These are phyloP conservation scores for Philopotamus ludificatus DNA, from an alignment of 1,140 invertebrate species.

Conservation along the genomic window DNA sequence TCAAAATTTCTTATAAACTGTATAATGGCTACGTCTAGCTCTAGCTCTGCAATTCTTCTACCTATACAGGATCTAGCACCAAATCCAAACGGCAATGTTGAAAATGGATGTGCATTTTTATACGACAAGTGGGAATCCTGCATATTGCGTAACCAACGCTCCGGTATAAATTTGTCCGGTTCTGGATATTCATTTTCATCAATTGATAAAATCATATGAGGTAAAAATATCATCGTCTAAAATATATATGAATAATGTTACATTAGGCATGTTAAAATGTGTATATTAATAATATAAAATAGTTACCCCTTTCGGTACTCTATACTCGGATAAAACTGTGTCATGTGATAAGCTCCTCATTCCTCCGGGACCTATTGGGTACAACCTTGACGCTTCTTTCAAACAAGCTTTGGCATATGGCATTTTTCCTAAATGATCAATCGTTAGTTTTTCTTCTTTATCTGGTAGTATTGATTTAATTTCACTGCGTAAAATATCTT, in stretches of 20 bases:
- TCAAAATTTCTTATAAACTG: constrained; percentile 60
- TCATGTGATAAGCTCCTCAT: constrained; percentile 55
- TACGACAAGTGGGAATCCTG: constrained; percentile 47
- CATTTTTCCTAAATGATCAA: constrained; percentile 56
- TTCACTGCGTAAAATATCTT: constrained; percentile 60
- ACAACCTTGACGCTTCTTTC: constrained; percentile 62
- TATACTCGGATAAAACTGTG: constrained; percentile 58
- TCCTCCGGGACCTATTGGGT: constrained; percentile 57
- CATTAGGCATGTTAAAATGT: too few species aligned
- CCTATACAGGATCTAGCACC: constrained; percentile 60
- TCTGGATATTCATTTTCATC: constrained; percentile 55
- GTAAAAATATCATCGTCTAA: constrained; percentile 56
- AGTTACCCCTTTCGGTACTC: constrained; percentile 62
- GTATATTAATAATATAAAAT: background rate
- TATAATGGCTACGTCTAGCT: constrained; percentile 64
- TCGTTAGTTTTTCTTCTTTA: constrained; percentile 53
- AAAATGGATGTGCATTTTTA: constrained; percentile 57
- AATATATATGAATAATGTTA: background rate
- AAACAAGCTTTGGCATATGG: constrained; percentile 65
- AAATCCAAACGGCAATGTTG: constrained; percentile 62
- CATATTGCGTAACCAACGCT: constrained; percentile 58
- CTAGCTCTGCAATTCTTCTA: constrained; percentile 69
- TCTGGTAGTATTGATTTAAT: constrained; percentile 51
- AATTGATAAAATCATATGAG: constrained; percentile 51
- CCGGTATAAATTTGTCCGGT: constrained; percentile 58